These are phyloP conservation scores for Hepsetus odoe DNA, from an alignment of 2,113 vertebrate species.

Conservation along the genomic window DNA sequence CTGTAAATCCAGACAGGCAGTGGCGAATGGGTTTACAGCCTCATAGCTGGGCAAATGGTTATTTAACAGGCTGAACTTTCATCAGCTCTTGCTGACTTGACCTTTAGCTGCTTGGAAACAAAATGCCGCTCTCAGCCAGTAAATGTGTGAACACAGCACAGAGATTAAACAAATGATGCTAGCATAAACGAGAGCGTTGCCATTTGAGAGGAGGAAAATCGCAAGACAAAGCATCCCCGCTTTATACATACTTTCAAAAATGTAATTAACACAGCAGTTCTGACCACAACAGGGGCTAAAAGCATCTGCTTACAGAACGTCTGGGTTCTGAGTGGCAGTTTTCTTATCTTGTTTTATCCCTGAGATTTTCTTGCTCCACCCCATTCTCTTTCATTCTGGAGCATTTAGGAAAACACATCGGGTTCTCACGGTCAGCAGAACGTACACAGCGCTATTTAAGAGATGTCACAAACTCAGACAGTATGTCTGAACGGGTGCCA, in stretches of 20 bases:
- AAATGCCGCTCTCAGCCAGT: slow-evolving; percentile 8
- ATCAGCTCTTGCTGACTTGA: slow-evolving; percentile 30
- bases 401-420: slow-evolving; percentile 45
- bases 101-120: slow-evolving; percentile 34
- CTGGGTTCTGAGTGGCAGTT: background rate
- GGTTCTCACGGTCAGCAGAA: slow-evolving; percentile 58
- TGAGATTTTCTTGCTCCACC: background rate
- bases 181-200: background rate
- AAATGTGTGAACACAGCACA: background rate
- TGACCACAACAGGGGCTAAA: background rate
- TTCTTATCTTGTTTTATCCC: background rate
- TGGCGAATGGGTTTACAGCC: background rate
- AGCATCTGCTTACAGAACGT: background rate
- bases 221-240: slow-evolving; percentile 16
- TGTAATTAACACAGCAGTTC: background rate
- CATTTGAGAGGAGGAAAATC: slow-evolving; percentile 21
- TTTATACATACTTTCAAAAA: background rate
- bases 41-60: background rate
- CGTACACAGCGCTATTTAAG: slow-evolving; percentile 48
- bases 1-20: background rate
- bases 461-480: slow-evolving; percentile 46
- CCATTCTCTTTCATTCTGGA: background rate
- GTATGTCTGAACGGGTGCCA: slow-evolving; percentile 56
- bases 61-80: slow-evolving; percentile 20
- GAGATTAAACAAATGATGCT: background rate